phyloP scores from a whole-genome alignment of 2,113 vertebrate species.

The Pelusios castaneus region DNA sequence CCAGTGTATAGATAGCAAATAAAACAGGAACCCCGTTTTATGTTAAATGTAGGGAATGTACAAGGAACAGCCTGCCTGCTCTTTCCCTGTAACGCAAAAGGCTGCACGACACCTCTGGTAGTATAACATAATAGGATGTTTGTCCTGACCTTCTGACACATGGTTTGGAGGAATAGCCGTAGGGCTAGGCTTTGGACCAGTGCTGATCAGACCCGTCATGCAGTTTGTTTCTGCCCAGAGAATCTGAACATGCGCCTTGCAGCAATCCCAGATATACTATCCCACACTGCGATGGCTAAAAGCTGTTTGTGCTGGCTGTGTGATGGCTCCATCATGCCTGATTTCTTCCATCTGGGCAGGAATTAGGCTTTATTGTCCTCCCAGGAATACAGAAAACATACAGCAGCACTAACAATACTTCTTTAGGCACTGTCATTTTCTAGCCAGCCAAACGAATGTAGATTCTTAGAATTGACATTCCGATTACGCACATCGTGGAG shows the following conservation, averaged over 20 bases:
- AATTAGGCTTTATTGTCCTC: accelerated
- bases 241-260: background rate
- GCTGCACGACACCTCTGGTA: background rate
- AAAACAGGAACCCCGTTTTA: background rate
- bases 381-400: background rate
- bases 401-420: background rate
- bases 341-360: background rate
- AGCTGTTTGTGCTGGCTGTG: background rate
- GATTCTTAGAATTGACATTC: background rate
- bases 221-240: background rate
- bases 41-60: background rate
- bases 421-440: background rate
- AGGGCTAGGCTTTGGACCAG: background rate
- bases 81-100: accelerated
- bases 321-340: background rate
- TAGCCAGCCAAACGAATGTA: background rate
- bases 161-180: accelerated
- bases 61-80: background rate
- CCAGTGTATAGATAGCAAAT: accelerated
- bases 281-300: background rate
- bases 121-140: accelerated
- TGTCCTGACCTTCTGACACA: accelerated
- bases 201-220: accelerated
- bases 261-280: accelerated
- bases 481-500: background rate